Evolutionary conservation across 2,888 invertebrate genomes (phyloP), one percentile per base, ranked within the genome.

Genomic region (Neoascia interrupta): DNA sequence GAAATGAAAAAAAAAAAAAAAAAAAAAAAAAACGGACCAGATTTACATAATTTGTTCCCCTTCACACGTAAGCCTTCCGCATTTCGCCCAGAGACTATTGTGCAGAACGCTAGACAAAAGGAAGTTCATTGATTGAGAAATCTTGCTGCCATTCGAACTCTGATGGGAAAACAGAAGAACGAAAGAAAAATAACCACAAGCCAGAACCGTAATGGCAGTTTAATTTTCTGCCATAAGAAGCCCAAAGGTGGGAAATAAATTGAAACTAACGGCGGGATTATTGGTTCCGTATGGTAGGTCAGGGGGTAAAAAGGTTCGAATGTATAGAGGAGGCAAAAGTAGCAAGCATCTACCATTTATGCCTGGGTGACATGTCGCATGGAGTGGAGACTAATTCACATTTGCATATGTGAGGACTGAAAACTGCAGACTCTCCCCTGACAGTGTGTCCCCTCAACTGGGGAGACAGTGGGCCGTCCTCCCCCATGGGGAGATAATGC

Each of bases 231-330:
- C 41, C 15, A 49, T 23, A 49, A 41, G 26, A 58, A 47, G 34
- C 3, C 34, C 39, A 60, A 41, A 63, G 70, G 63, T 49, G 70
- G 49, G 49, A 51, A 73, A 58, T 56, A 73, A 64, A 73, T 73
- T 64, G 64, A 73, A 64, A 64, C 61, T 58, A 73, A 73, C 72
- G 64, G 70, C 70, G 47, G 47, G 54, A 63, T 54, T 54, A 21
- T 63, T n/a, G 16, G 21, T n/a, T 15, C 18, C 63, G 41, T 56
- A 28, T 58, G 47, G 31, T 26, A 23, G 39, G 39, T 56, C 21
- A 39, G 31, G 39, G 18, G 54, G 47, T 47, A 21, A 47, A 18
- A 37, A 11, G 28, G n/a, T 13, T 1, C 19, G 13, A 31, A 45
- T 15, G 23, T 21, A 23, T 1, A 45, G 11, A 6, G 8, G 26